Percentiles rank a stretch among this genome's conserved stretches.
Evolutionary conservation across 2,888 invertebrate species (phyloP).

Genomic region (Diarsia brunnea): DNA sequence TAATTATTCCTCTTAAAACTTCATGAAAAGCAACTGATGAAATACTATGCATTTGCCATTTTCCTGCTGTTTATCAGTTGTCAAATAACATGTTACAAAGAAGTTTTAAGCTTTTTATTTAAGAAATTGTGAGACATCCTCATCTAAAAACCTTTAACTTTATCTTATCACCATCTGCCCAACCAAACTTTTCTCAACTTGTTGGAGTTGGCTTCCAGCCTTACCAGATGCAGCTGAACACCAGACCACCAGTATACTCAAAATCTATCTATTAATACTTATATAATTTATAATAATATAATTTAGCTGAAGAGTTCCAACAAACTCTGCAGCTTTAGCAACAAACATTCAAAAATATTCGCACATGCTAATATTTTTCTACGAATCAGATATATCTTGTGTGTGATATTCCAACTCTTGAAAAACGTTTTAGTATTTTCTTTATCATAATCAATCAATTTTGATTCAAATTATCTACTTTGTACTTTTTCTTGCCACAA

Average conservation of each 20-base stretch:
- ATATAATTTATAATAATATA: not conserved
- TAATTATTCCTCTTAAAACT: conserved; percentile 24
- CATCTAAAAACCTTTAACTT: not conserved
- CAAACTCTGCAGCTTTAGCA: too few species aligned
- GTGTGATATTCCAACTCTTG: not conserved
- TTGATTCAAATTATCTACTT: not conserved
- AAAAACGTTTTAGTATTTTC: not conserved
- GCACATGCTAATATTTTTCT: too few species aligned
- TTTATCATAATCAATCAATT: not conserved
- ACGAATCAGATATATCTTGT: not conserved
- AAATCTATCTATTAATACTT: not conserved
- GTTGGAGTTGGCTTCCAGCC: not conserved
- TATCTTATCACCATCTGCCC: not conserved
- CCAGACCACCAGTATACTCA: too few species aligned
- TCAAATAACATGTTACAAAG: conserved; percentile 34
- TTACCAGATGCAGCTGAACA: not conserved
- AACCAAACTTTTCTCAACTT: not conserved
- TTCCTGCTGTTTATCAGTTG: conserved; percentile 29
- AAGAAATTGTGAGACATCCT: not conserved
- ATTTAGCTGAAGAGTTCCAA: not conserved
- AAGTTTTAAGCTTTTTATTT: conserved; percentile 32
- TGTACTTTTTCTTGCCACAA: not conserved
- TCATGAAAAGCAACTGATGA: conserved; percentile 57
- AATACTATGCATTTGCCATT: conserved; percentile 35
- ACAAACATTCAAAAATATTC: too few species aligned